phyloP scores from a whole-genome alignment of 2,113 vertebrate species.

The Oreotrochilus melanogaster region DNA sequence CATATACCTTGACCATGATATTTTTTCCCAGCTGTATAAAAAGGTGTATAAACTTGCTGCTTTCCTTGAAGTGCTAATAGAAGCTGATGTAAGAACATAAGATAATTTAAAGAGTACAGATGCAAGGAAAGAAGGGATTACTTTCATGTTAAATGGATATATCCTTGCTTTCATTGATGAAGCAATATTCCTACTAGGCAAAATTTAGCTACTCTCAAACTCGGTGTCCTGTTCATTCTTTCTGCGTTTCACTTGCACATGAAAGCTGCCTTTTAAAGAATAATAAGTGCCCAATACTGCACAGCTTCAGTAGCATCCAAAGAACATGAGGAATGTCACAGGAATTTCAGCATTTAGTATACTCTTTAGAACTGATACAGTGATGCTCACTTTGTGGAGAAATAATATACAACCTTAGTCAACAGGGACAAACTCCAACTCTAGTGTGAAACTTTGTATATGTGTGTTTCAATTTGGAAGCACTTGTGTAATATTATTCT shows the following conservation, averaged over 20 bases:
- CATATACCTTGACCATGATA: not conserved
- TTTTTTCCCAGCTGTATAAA: not conserved
- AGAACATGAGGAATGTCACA: not conserved
- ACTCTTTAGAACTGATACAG: not conserved
- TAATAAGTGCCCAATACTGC: not conserved
- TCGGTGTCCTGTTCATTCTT: not conserved
- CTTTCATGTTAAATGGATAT: not conserved
- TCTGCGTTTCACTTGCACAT: not conserved
- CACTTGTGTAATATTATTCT: not conserved
- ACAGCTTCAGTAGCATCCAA: not conserved
- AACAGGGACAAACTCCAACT: not conserved
- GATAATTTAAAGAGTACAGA: not conserved
- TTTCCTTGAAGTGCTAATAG: not conserved
- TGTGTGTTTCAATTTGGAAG: not conserved
- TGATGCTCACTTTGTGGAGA: not conserved
- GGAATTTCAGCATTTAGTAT: not conserved
- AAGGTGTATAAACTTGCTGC: not conserved
- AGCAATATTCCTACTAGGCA: not conserved
- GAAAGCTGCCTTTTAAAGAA: not conserved
- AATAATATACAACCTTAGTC: not conserved
- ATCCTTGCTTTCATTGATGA: not conserved
- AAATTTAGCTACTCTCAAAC: not conserved
- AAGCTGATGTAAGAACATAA: not conserved
- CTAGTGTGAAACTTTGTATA: not conserved
- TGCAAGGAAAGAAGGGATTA: accelerated